A percentile compares a stretch with the other conserved stretches of the same genome.
Conservation (phyloP, 2,797 vertebrate species). For the Peromyscus aztecus region DNA sequence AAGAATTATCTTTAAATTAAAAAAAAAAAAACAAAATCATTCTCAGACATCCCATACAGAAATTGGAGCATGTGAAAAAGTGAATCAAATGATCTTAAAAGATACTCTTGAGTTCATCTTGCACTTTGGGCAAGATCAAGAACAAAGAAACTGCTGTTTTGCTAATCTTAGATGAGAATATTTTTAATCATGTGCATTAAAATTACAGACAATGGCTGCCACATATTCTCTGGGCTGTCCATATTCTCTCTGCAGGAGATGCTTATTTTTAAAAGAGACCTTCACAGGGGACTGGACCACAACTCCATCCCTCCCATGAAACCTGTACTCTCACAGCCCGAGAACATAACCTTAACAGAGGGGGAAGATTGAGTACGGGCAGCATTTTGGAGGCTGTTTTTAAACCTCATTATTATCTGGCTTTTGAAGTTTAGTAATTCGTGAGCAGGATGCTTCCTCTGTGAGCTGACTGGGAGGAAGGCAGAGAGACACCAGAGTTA, state of each 20-base stretch:
- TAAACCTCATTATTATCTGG: constrained; percentile 19
- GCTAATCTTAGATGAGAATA: background rate
- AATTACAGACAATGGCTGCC: background rate
- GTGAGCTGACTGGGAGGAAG: background rate
- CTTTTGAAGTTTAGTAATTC: constrained; percentile 59
- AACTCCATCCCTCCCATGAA: background rate
- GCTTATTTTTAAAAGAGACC: background rate
- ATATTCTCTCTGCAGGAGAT: background rate
- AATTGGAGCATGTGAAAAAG: background rate
- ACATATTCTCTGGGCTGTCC: background rate
- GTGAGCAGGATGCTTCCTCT: constrained; percentile 46
- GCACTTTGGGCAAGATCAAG: background rate
- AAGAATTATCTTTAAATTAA: constrained; percentile 30
- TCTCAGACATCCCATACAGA: background rate
- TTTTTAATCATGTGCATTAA: background rate
- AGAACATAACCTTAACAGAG: background rate
- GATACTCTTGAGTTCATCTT: background rate
- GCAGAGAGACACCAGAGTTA: background rate
- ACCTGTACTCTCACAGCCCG: background rate
- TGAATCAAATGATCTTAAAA: background rate
- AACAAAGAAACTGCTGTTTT: constrained; percentile 1
- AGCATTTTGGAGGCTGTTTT: constrained; percentile 36
- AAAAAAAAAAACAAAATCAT: background rate
- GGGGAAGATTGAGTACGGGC: background rate
- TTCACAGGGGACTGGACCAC: background rate